Evolutionary conservation across 2,797 vertebrate species (phyloP).

Genomic region (Saxicola maurus): DNA sequence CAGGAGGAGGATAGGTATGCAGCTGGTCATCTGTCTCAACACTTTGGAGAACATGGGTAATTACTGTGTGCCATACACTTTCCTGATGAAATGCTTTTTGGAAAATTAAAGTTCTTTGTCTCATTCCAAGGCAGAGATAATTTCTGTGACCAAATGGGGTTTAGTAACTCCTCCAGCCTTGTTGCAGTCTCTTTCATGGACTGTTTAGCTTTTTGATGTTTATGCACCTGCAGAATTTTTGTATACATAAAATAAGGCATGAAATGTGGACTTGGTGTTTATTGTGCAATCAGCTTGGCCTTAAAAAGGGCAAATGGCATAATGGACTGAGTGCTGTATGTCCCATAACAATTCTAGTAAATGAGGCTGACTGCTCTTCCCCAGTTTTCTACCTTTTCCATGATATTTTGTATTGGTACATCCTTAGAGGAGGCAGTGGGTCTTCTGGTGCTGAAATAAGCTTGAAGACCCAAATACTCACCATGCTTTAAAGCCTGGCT

Average conservation of each 20-base stretch:
- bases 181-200: background rate
- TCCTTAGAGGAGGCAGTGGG: background rate
- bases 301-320: background rate
- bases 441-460: background rate
- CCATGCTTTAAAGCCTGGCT: background rate
- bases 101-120: conserved; percentile 17
- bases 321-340: background rate
- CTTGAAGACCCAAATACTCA: background rate
- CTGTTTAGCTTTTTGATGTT: conserved; percentile 19
- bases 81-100: conserved; percentile 34
- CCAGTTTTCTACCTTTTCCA: background rate
- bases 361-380: background rate
- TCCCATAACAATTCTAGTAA: background rate
- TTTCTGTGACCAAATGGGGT: conserved; percentile 12
- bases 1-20: conserved; percentile 52
- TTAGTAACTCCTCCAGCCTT: conserved; percentile 1
- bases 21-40: background rate
- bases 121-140: background rate
- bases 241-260: background rate
- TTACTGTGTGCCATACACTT: background rate
- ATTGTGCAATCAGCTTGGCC: background rate
- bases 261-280: background rate
- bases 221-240: background rate
- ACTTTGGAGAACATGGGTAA: conserved; percentile 2
- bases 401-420: background rate